Conservation (phyloP, 1,140 invertebrate species). For the Holotrichia oblita region DNA sequence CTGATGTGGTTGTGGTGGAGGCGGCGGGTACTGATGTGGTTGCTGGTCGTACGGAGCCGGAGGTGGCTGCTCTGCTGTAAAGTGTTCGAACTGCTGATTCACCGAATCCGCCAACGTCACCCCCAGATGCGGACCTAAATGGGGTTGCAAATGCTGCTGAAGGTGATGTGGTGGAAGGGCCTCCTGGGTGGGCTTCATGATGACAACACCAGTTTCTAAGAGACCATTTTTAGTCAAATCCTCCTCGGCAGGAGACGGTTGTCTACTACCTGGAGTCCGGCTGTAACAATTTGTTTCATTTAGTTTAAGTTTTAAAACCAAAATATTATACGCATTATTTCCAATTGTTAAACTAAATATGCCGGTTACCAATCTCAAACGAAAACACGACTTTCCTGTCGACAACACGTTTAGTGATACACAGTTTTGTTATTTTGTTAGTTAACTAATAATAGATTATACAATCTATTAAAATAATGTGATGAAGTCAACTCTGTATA, state of each 20-base stretch:
- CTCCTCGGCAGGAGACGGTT: conserved; percentile 90
- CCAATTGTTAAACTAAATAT: too few relatives aligned
- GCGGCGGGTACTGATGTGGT: conserved; percentile 57
- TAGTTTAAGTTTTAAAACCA: neutral
- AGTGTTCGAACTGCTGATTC: conserved; percentile 61
- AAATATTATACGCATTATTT: too few relatives aligned
- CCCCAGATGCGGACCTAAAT: conserved; percentile 60
- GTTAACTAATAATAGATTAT: too few relatives aligned
- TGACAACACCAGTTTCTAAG: conserved; percentile 66
- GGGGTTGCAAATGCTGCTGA: conserved; percentile 53
- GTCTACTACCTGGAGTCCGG: conserved; percentile 87
- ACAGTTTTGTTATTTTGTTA: too few relatives aligned
- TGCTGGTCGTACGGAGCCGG: conserved; percentile 55
- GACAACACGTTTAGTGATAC: too few relatives aligned
- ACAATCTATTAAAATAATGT: too few relatives aligned
- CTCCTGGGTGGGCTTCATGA: conserved; percentile 66
- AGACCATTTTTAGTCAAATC: conserved; percentile 73
- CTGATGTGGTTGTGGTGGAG: conserved; percentile 58
- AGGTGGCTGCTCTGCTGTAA: conserved; percentile 54
- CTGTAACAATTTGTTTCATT: conserved; percentile 63
- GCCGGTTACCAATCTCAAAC: too few relatives aligned
- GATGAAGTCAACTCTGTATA: too few relatives aligned
- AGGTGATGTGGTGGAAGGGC: conserved; percentile 55
- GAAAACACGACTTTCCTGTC: too few relatives aligned
- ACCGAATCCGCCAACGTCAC: conserved; percentile 61